phyloP scores from a whole-genome alignment of 2,113 vertebrate genomes.

The Lepus americanus region DNA sequence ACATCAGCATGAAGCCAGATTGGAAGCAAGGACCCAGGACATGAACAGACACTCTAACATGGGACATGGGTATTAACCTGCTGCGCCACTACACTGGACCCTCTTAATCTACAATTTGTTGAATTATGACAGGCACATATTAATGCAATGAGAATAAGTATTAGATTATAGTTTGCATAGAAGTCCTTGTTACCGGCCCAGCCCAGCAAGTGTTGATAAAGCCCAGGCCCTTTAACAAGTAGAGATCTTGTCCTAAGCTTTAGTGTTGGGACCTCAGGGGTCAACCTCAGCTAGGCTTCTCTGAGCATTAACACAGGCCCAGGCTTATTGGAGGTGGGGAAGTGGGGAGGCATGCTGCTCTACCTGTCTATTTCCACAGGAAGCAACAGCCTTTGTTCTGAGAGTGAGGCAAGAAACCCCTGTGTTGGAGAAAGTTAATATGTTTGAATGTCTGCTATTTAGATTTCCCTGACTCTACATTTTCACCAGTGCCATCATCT shows the following conservation, averaged over 20 bases:
- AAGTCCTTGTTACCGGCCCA: not conserved
- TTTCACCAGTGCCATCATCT: not conserved
- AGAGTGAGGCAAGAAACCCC: not conserved
- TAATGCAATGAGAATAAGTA: not conserved
- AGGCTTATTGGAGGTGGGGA: too few species aligned
- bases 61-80: too few species aligned
- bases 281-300: not conserved
- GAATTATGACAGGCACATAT: not conserved
- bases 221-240: not conserved
- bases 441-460: not conserved
- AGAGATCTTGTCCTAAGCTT: not conserved
- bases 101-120: too few species aligned
- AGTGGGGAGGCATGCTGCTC: not conserved
- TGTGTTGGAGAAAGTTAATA: not conserved
- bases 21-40: too few species aligned
- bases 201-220: not conserved
- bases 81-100: too few species aligned
- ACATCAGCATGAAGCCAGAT: too few species aligned
- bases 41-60: too few species aligned
- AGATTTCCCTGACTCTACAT: not conserved
- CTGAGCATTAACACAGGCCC: not conserved
- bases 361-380: rapidly evolving
- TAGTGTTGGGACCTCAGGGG: not conserved
- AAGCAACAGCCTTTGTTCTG: not conserved
- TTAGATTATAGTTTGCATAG: not conserved